Percentiles rank a stretch among this genome's conserved stretches.
Evolutionary conservation across 2,888 invertebrate species (phyloP).

Genomic region (Cheilosia urbana): DNA sequence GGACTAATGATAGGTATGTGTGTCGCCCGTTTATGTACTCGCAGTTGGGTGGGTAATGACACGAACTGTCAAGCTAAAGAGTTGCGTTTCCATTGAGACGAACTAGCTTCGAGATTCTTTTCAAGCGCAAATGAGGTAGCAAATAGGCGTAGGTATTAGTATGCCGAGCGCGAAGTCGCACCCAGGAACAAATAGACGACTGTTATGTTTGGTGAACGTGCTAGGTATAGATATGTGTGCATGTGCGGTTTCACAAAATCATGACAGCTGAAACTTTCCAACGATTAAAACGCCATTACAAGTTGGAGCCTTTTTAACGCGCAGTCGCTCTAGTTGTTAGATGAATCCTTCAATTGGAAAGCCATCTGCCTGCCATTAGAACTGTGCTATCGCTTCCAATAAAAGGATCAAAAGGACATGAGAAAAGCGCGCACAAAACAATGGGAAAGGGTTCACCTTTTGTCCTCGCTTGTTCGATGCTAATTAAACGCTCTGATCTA

Average conservation of each 20-base stretch:
- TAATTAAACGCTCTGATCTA: conserved; percentile 67
- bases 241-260: neutral
- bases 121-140: conserved; percentile 60
- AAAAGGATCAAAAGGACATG: conserved; percentile 4
- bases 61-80: conserved; percentile 39
- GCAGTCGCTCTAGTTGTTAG: neutral
- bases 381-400: conserved; percentile 1
- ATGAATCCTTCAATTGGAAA: neutral
- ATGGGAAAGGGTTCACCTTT: conserved; percentile 51
- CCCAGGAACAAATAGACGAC: conserved; percentile 54
- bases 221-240: neutral
- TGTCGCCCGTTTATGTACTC: conserved; percentile 8
- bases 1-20: conserved; percentile 56
- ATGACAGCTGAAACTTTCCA: conserved; percentile 2
- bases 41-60: conserved; percentile 17
- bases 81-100: conserved; percentile 72
- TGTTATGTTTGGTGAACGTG: conserved; percentile 46
- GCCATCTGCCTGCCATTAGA: neutral
- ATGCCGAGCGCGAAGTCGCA: conserved; percentile 21
- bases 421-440: conserved; percentile 3
- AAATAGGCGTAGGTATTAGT: conserved; percentile 37
- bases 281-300: conserved; percentile 21
- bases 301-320: no score
- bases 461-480: conserved; percentile 58
- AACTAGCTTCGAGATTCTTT: conserved; percentile 67